Base-by-base conservation (phyloP, 2,113 vertebrate species). In the Tapirus terrestris region DNA sequence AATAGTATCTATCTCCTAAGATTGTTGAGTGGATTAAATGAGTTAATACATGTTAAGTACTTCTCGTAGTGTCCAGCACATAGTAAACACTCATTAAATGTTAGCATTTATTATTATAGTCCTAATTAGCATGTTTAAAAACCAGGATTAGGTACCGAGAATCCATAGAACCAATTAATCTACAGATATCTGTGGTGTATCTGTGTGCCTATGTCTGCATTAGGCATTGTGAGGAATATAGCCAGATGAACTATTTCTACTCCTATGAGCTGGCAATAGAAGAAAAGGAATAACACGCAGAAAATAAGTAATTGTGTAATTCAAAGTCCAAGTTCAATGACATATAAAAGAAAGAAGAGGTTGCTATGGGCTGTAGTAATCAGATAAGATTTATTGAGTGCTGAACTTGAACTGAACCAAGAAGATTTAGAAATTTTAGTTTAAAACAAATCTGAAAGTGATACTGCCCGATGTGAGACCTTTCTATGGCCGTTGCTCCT, bases 81-180 rank as follows among this genome's bases (percentile, higher is more conserved):
- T 85, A 45, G 60, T 13, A 29, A 45, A 16, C 17, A 48, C 17
- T 86, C 53, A 68, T 61, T 86, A 65, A 91, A 48, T 81, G 21
- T 70, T 96, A 68, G 9, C 11, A 89, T 95, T 95, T 43, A 56
- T 68, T 70, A 39, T 63, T 27, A 27, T 79, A 45, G 86, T 96
- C n/a, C 61, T 68, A 84, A 73, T 85, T 68, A 68, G 36, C 6
- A 36, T 89, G 20, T 45, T 48, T 89, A 39, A 83, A 79, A 82
- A 43, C 3, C 3, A 87, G 60, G 16, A 29, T 43, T 63, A 21
- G 3, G 6, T 60, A 17, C 21, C 3, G 23, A 94, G 25, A 72
- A 68, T n/a, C 12, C 36, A n/a, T 63, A 73, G 31, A 91, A 70
- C 9, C n/a, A 36, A 58, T 84, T 76, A n/a, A 76, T 84, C 48